Evolutionary conservation across 2,888 invertebrate species (phyloP), one percentile per base, ranked within the genome.

Genomic region (Drosophila pseudotakahashii): DNA sequence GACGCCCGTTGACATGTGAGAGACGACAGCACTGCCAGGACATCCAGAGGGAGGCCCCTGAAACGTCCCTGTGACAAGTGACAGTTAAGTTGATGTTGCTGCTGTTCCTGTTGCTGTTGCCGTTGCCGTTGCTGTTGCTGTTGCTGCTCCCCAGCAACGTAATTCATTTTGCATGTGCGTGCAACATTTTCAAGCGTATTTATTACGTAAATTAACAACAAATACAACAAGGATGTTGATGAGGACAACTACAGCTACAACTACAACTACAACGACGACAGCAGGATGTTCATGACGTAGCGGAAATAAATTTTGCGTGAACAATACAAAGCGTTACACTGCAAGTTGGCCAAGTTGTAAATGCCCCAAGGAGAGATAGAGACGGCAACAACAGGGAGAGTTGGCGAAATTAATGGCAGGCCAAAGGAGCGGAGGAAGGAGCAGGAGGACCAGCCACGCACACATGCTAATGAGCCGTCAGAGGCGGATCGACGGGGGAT

Each of bases 1-100:
- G 85, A 87, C 89, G 87, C 88, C 90, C 89, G 91, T 86, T 90
- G 91, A 90, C 90, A 90, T 90, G 90, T 90, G 91, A 90, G 90
- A 83, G 82, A 79, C 83, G 81, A 76, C 83, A 71, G 75, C 66
- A 53, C 76, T 73, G 76, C 71, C 87, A 82, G 82, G 82, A 87
- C 86, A 82, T 71, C 64, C 59, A 34, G 47, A 69, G 44, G 41
- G 68, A 55, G 37, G 82, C 76, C 77, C 84, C 70, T 70, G 70
- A 76, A 82, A 76, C 79, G 87, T 79, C 77, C 68, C 82, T 81
- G 89, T 90, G 90, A 90, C 90, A 90, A 90, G 89, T 90, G 90
- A 90, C 90, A 90, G 89, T 90, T 89, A 90, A 90, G 90, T 90
- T 89, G 89, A 81, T 84, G 78, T 61, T 73, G 81, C 23, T 66